phyloP scores from a whole-genome alignment of 1,140 invertebrate species.

The Bilobella aurantiaca region DNA sequence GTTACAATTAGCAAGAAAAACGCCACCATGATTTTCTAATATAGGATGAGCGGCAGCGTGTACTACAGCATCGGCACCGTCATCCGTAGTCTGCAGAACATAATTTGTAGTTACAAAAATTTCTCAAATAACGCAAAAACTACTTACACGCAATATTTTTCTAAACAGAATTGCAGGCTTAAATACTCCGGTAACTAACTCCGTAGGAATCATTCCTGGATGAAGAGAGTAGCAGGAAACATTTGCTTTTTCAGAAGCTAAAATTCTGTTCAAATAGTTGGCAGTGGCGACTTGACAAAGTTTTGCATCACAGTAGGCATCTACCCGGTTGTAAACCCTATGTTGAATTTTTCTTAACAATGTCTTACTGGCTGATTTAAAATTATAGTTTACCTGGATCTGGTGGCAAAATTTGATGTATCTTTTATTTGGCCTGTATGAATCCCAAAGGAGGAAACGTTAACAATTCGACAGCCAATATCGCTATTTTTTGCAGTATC shows the following conservation, averaged over 20 bases:
- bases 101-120: too few species aligned
- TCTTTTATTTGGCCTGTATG: constrained; percentile 38
- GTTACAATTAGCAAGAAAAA: constrained; percentile 48
- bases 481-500: constrained; percentile 5
- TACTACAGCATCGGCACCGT: constrained; percentile 62
- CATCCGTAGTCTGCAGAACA: constrained; percentile 60
- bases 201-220: constrained; percentile 77
- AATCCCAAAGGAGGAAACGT: constrained; percentile 76
- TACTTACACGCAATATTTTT: not conserved
- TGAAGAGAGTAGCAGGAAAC: constrained; percentile 67
- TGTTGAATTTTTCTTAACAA: not conserved
- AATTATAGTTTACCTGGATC: constrained; percentile 45
- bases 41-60: constrained; percentile 58
- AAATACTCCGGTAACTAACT: constrained; percentile 41
- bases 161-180: not conserved
- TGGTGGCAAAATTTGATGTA: constrained; percentile 65
- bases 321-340: constrained; percentile 17
- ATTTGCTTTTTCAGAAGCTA: constrained; percentile 47
- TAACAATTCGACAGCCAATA: constrained; percentile 60
- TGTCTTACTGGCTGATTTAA: not conserved
- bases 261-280: constrained; percentile 53
- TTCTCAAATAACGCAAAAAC: too few species aligned
- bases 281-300: constrained; percentile 72
- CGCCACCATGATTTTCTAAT: constrained; percentile 57
- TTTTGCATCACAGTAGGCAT: constrained; percentile 76